Conservation (phyloP, 2,797 vertebrate genomes). For the Neosalanx taihuensis region DNA sequence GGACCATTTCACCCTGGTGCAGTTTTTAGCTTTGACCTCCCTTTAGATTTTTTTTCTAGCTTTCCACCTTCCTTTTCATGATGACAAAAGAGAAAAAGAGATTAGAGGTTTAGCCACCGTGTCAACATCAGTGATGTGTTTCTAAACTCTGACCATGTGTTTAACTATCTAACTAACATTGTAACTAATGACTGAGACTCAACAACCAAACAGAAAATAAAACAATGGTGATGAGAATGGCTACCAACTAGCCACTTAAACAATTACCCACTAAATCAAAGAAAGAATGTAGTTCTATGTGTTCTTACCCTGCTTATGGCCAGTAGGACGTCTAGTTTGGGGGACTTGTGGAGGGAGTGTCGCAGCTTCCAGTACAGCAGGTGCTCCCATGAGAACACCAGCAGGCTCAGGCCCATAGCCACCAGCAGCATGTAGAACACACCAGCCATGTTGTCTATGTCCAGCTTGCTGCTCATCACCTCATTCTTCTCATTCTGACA, state of each 20-base stretch:
- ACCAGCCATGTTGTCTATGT: slow-evolving; percentile 99
- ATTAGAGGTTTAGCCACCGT: neutral
- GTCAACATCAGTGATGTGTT: neutral
- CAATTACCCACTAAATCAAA: slow-evolving; percentile 9
- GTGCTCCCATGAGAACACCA: slow-evolving; percentile 98
- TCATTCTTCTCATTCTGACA: slow-evolving; percentile 99
- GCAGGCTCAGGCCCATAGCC: slow-evolving; percentile 96
- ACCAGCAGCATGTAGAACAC: slow-evolving; percentile 99
- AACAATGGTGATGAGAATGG: slow-evolving; percentile 7
- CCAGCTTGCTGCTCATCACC: slow-evolving; percentile 98
- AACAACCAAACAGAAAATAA: slow-evolving; percentile 37
- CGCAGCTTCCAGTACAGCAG: slow-evolving; percentile 95
- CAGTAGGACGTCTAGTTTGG: slow-evolving; percentile 87
- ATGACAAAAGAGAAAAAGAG: neutral
- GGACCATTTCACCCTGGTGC: neutral
- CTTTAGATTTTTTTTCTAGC: neutral
- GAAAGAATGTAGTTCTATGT: neutral
- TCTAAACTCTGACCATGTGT: slow-evolving; percentile 33
- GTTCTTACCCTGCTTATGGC: slow-evolving; percentile 91
- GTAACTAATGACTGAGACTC: slow-evolving; percentile 21
- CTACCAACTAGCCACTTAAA: slow-evolving; percentile 29
- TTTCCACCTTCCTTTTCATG: neutral
- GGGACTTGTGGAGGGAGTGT: slow-evolving; percentile 83
- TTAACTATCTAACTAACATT: slow-evolving; percentile 13
- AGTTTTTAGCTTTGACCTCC: too few relatives aligned